Base-by-base conservation (phyloP, 2,113 vertebrate species). In the Aramus guarauna region DNA sequence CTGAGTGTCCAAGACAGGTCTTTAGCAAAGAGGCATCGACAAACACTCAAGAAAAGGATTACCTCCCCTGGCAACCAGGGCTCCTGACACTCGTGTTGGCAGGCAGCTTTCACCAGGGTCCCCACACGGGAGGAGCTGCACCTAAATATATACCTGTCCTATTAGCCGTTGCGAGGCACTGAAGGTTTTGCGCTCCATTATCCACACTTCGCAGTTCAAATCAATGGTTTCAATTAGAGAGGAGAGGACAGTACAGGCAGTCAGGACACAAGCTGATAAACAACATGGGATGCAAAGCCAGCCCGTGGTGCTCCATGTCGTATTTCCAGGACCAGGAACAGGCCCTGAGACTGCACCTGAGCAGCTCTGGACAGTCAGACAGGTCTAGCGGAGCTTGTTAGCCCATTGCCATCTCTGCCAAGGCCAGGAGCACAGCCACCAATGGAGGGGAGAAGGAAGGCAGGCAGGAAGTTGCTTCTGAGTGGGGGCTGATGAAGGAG, bases 51-150 rank as follows among this genome's bases (percentile, higher is more conserved):
- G 36, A 79, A 22, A 85, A 45, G 21, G 22, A 41, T 4, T 71
- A 43, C 43, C 11, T 74, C 20, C 29, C 29, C 17, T 37, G 43
- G 18, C 8, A 82, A 43, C 19, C 32, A 36, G n/a, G 10, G 58
- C 18, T 62, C 30, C 47, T 79, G 1, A 0, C 2, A 34, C 39
- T 52, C 0, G 0, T 17, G 36, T 13, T 0, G 1, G 36, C 52
- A 66, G 29, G 5, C 66, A 72, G n/a, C 22, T 79, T 63, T 45
- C 71, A 62, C 9, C 32, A 72, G 48, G 17, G 20, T 52, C 12
- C 6, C 32, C 53, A 53, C 13, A 36, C 8, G 37, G 18, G 12
- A 72, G 43, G n/a, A 29, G 59, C 45, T 55, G 34, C 48, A 59
- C 27, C 15, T 36, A 4, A 82, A 19, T 15, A 56, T 16, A 5